Conservation (phyloP, 2,113 vertebrate species). For the Pollachius pollachius region DNA sequence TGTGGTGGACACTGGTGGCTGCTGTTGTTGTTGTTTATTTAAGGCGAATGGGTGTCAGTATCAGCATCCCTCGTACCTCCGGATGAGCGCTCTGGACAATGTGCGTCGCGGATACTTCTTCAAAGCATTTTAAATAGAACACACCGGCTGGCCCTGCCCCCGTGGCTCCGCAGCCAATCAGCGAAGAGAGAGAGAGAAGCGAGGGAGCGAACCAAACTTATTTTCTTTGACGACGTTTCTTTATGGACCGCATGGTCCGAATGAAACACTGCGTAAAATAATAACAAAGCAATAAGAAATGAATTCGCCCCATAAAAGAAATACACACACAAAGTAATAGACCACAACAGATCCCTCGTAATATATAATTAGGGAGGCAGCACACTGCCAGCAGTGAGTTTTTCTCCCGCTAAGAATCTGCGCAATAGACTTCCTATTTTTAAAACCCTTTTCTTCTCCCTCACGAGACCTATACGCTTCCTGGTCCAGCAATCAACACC, state of each 20-base stretch:
- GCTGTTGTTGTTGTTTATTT: conserved; percentile 9
- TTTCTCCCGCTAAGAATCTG: not conserved
- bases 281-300: too few relatives aligned
- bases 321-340: too few relatives aligned
- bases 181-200: conserved; percentile 27
- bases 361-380: too few relatives aligned
- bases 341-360: too few relatives aligned
- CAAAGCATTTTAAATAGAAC: conserved; percentile 67
- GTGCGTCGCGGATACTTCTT: conserved; percentile 48
- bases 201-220: not conserved
- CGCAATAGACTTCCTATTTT: not conserved
- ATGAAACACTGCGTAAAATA: too few relatives aligned
- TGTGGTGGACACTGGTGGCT: conserved; percentile 20
- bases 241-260: not conserved
- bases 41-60: conserved; percentile 2
- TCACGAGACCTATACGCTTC: not conserved
- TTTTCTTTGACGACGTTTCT: not conserved
- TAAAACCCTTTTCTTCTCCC: not conserved
- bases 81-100: conserved; percentile 48
- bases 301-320: too few relatives aligned
- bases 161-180: conserved; percentile 32
- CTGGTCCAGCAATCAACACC: not conserved
- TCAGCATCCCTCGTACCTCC: conserved; percentile 27
- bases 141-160: conserved; percentile 52
- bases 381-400: not conserved